Evolutionary conservation across 2,888 invertebrate species (phyloP), one percentile per base, ranked within the genome.

Genomic region (Agrochola circellaris): DNA sequence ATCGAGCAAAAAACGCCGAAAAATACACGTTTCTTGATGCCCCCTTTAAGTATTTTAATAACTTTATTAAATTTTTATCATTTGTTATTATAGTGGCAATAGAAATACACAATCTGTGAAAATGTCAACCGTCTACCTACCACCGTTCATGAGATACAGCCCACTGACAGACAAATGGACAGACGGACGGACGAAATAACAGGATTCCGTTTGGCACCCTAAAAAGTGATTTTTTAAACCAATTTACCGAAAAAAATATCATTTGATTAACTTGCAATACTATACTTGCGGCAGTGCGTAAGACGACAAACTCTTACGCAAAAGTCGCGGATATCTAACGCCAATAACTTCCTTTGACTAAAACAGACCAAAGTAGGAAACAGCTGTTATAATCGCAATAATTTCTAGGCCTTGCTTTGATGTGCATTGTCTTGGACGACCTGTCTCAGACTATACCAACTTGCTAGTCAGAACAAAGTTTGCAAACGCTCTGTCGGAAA

Each of bases 401-500:
- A 90, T 88, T 86, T 70, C 81, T 87, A 84, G 83, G 85, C 85
- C 83, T 88, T 78, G 76, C 88, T 91, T 92, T 90, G 92, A 91
- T 90, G 90, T 91, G 85, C 90, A 91, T 91, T 91, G 92, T 92
- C 92, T 92, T 89, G 87, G 86, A 84, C 87, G 89, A 90, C 90
- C 88, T 90, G 90, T 91, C 89, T 85, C 75, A 88, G 89, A 82
- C 84, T 87, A 72, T 86, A 81, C 89, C 81, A 94, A 94, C 90
- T 94, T 93, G 87, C 87, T 89, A 91, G 89, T 85, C 81, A 81
- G 89, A 91, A 92, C 93, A 90, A 92, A 94, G 91, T 94, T 94
- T 90, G 88, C 89, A 87, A 92, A 90, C 91, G 90, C 89, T 79
- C 84, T 90, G 93, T 93, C 94, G 93, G 94, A 95, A 94, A 94